These are phyloP conservation scores for Pristionchus entomophagus DNA, from an alignment of 2,888 invertebrate species.

Conservation along the genomic window DNA sequence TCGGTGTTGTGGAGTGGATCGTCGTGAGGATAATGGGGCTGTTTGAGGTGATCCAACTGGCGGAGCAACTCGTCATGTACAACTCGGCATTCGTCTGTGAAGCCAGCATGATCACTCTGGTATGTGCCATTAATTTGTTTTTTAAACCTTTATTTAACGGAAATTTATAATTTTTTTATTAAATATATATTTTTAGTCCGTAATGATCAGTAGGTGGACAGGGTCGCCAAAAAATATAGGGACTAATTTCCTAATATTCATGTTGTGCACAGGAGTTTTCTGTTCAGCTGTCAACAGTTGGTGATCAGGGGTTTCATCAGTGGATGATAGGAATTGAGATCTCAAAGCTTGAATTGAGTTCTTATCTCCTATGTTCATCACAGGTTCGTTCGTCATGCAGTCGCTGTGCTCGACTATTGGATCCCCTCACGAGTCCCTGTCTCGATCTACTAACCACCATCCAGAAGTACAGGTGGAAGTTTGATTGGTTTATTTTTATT, in stretches of 20 bases:
- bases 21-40: neutral
- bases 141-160: neutral
- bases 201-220: too few relatives aligned
- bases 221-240: too few relatives aligned
- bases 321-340: neutral
- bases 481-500: neutral
- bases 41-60: slow-evolving; percentile 22
- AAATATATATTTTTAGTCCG: too few relatives aligned
- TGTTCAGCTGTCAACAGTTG: too few relatives aligned
- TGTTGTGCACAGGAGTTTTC: too few relatives aligned
- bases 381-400: slow-evolving; percentile 47
- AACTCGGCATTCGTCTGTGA: slow-evolving; percentile 54
- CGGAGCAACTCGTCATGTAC: slow-evolving; percentile 36
- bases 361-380: slow-evolving; percentile 12
- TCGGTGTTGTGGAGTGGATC: neutral
- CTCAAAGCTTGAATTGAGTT: neutral
- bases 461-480: slow-evolving; percentile 53
- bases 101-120: slow-evolving; percentile 48
- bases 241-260: too few relatives aligned
- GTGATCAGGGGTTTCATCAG: too few relatives aligned
- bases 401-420: slow-evolving; percentile 38
- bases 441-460: slow-evolving; percentile 52
- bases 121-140: neutral
- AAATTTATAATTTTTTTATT: neutral
- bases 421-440: slow-evolving; percentile 51